Percentiles rank a stretch among this genome's conserved stretches.
These are phyloP conservation scores for Rhinophrynus dorsalis DNA, from an alignment of 2,797 vertebrate genomes.

Conservation along the genomic window DNA sequence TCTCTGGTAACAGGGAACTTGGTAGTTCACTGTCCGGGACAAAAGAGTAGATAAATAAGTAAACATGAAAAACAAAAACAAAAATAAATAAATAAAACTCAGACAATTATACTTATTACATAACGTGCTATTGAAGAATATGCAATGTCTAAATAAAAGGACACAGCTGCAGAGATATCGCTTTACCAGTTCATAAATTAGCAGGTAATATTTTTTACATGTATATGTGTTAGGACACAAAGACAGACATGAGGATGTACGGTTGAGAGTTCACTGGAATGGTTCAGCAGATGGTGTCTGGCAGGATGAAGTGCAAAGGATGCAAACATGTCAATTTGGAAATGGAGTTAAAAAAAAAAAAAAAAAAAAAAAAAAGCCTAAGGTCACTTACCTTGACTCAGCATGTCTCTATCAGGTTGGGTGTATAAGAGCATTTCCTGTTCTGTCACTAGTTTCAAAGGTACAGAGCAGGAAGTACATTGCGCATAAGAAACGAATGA, in stretches of 20 bases:
- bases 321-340: slow-evolving; percentile 10
- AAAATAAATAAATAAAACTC: too few species aligned
- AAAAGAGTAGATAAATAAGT: too few species aligned
- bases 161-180: too few species aligned
- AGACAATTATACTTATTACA: too few species aligned
- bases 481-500: slow-evolving; percentile 2
- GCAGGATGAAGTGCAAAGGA: slow-evolving; percentile 34
- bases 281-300: slow-evolving; percentile 46
- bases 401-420: slow-evolving; percentile 20
- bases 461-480: slow-evolving; percentile 33
- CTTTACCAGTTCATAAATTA: too few species aligned
- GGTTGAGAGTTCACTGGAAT: slow-evolving; percentile 3
- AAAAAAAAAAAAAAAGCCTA: slow-evolving; percentile 21
- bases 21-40: too few species aligned
- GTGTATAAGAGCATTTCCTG: slow-evolving; percentile 32
- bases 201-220: too few species aligned
- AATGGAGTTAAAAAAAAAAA: too few species aligned
- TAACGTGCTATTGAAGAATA: too few species aligned
- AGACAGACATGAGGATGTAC: neutral
- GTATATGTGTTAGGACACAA: neutral
- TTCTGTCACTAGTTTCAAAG: slow-evolving; percentile 11
- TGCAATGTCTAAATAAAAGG: too few species aligned
- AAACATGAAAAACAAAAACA: too few species aligned
- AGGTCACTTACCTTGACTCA: slow-evolving; percentile 37
- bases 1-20: too few species aligned